phyloP scores from a whole-genome alignment of 2,797 vertebrate species.

The Danio jaintianensis region DNA sequence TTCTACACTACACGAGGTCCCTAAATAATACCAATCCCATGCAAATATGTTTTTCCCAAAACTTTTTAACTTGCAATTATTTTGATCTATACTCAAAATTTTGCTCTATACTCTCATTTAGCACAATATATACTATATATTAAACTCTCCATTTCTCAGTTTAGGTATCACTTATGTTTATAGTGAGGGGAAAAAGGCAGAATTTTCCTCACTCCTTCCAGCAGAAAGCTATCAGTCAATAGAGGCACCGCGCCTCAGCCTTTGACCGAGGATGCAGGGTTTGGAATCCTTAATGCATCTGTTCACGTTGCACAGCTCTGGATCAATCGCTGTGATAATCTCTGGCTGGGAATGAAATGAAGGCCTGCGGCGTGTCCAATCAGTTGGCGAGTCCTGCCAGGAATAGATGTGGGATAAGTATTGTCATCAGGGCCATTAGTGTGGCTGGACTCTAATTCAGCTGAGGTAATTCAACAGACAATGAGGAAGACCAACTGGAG shows the following conservation, averaged over 20 bases:
- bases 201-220: neutral
- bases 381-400: constrained; percentile 37
- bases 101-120: neutral
- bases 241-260: neutral
- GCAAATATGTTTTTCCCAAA: no score
- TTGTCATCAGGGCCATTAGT: constrained; percentile 69
- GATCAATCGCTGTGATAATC: constrained; percentile 53
- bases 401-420: constrained; percentile 66
- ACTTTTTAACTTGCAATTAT: no score
- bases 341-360: constrained; percentile 62
- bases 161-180: neutral
- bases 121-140: neutral
- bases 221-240: constrained; percentile 6
- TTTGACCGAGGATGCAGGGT: constrained; percentile 19
- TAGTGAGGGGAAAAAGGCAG: neutral
- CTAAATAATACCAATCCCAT: no score
- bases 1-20: no score
- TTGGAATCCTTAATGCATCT: constrained; percentile 37
- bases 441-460: constrained; percentile 64
- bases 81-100: neutral
- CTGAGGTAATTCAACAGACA: constrained; percentile 63
- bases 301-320: constrained; percentile 49
- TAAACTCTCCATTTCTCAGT: neutral
- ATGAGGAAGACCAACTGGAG: constrained; percentile 44
- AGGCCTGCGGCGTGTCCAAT: constrained; percentile 39